phyloP scores from a whole-genome alignment of 2,113 vertebrate species.

The Lamprotornis superbus region DNA sequence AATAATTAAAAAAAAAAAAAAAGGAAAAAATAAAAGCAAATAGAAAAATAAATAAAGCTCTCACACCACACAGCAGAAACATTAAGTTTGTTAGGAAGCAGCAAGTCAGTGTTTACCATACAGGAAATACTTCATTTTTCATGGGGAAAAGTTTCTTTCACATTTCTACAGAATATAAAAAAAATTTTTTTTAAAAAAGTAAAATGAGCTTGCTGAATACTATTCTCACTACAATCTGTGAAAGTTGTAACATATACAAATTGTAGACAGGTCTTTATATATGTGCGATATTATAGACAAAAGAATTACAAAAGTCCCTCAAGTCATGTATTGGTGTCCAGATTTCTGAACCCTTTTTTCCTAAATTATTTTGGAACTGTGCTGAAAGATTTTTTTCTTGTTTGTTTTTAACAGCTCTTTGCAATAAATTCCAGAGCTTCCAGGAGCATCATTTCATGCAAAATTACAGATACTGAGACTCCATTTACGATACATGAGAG shows the following conservation, averaged over 20 bases:
- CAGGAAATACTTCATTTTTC: not conserved
- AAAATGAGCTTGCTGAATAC: not conserved
- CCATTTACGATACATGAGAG: fast-evolving
- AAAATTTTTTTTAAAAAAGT: not conserved
- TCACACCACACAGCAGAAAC: fast-evolving
- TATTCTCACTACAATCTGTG: not conserved
- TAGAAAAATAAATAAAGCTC: not conserved
- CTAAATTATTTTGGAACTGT: not conserved
- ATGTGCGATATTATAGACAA: not conserved
- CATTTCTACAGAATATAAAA: not conserved
- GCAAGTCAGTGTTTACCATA: not conserved
- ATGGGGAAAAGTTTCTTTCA: not conserved
- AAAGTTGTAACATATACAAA: not conserved
- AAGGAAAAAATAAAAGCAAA: not conserved
- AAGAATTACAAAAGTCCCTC: not conserved
- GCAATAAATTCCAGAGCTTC: not conserved
- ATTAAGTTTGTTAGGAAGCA: not conserved
- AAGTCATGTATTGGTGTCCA: not conserved
- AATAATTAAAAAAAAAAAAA: too few species aligned
- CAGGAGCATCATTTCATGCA: not conserved
- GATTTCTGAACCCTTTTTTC: not conserved
- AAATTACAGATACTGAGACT: not conserved
- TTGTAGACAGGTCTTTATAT: not conserved
- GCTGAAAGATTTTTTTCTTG: not conserved
- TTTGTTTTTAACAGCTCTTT: not conserved